phyloP scores from a whole-genome alignment of 2,113 vertebrate genomes.

The Mastomys coucha region DNA sequence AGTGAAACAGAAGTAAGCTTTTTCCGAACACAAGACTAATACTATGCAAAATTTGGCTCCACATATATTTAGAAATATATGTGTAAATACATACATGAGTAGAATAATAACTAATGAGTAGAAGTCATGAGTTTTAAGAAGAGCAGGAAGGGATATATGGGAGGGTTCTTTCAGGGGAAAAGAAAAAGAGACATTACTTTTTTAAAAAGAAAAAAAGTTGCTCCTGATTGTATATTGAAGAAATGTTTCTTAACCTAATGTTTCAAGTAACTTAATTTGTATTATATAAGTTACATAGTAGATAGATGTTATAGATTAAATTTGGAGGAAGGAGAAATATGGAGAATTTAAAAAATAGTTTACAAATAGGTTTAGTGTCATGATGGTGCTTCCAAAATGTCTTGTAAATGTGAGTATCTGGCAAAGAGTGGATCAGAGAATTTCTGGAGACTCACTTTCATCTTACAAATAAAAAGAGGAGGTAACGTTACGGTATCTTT shows the following conservation, averaged over 20 bases:
- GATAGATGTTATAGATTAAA: not conserved
- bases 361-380: not conserved
- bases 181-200: not conserved
- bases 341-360: not conserved
- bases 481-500: no score
- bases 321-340: not conserved
- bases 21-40: not conserved
- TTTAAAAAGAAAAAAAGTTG: not conserved
- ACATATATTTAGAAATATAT: not conserved
- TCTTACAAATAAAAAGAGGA: not conserved
- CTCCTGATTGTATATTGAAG: not conserved
- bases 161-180: not conserved
- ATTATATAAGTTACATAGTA: not conserved
- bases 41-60: not conserved
- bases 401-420: not conserved
- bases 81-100: no score
- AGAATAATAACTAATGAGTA: no score
- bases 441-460: not conserved
- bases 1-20: not conserved
- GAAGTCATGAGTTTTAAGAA: not conserved
- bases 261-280: not conserved
- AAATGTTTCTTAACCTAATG: not conserved
- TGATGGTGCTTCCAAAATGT: not conserved
- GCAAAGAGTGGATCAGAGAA: not conserved
- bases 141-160: no score